Percentiles rank a stretch among this genome's conserved stretches.
Conservation (phyloP, 2,113 vertebrate genomes). For the Lynx canadensis region DNA sequence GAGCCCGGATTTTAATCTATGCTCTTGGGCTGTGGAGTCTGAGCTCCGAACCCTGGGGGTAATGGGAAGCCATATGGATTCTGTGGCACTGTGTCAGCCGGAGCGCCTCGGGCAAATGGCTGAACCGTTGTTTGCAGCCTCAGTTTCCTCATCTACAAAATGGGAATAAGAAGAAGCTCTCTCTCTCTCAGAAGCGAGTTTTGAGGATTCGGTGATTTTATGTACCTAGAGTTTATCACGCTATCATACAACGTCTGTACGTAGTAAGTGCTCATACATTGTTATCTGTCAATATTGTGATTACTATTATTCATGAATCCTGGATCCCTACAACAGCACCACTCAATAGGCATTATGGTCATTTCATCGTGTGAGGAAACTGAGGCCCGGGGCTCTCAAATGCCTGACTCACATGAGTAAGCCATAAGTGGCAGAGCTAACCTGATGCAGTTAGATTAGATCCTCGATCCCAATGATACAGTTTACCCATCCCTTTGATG, state of each 20-base stretch:
- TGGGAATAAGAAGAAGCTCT: not conserved
- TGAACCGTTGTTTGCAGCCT: not conserved
- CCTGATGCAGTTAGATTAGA: not conserved
- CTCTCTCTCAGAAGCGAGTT: not conserved
- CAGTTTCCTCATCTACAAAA: not conserved
- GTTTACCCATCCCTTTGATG: not conserved
- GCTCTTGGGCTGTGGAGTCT: fast-evolving
- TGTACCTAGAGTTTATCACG: fast-evolving
- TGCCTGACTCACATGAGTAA: not conserved
- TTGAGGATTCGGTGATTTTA: not conserved
- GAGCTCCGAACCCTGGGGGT: not conserved
- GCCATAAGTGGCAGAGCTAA: not conserved
- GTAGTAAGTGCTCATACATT: fast-evolving
- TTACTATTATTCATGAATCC: not conserved
- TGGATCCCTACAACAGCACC: not conserved
- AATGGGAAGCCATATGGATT: not conserved
- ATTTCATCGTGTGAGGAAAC: not conserved
- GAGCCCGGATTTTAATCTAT: not conserved
- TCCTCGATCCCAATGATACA: not conserved
- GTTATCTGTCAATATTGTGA: not conserved
- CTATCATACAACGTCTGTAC: not conserved
- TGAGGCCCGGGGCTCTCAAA: not conserved
- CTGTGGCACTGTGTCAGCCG: fast-evolving
- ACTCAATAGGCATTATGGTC: not conserved
- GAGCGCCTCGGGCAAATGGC: not conserved